These are phyloP conservation scores for Gallinago jamesoni DNA, from an alignment of 2,113 vertebrate species.

Conservation along the genomic window DNA sequence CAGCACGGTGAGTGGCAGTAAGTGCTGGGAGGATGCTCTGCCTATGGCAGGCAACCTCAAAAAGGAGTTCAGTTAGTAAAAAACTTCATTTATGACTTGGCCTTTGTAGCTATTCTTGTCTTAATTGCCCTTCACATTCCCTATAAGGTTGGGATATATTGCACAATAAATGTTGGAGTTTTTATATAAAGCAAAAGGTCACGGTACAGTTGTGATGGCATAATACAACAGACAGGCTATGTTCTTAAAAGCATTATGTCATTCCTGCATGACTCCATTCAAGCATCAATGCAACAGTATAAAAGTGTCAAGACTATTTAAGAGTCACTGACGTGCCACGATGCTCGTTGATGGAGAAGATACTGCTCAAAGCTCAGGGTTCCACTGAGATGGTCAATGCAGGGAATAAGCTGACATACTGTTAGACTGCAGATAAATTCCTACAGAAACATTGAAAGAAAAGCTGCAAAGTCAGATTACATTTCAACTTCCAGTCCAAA, in stretches of 20 bases:
- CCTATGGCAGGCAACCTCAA: not conserved
- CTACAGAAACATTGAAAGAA: not conserved
- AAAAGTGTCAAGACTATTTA: not conserved
- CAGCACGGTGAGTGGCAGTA: too few species aligned
- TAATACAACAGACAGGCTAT: not conserved
- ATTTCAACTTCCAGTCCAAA: not conserved
- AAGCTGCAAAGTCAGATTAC: not conserved
- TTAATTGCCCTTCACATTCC: not conserved
- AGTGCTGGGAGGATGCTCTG: not conserved
- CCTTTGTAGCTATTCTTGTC: not conserved
- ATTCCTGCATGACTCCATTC: not conserved
- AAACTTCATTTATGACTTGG: not conserved
- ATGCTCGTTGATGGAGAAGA: not conserved
- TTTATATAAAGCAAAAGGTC: not conserved
- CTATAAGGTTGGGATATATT: rapidly evolving
- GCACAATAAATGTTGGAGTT: too few species aligned
- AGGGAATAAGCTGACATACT: not conserved
- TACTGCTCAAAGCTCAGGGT: not conserved
- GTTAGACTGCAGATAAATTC: not conserved
- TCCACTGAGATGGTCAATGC: not conserved
- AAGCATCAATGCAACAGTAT: not conserved
- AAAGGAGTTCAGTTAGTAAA: not conserved
- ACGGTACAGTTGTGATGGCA: not conserved
- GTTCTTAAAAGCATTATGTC: not conserved
- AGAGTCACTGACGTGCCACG: rapidly evolving